Conservation (phyloP, 1,140 invertebrate genomes). For the Coenobita brevimanus region DNA sequence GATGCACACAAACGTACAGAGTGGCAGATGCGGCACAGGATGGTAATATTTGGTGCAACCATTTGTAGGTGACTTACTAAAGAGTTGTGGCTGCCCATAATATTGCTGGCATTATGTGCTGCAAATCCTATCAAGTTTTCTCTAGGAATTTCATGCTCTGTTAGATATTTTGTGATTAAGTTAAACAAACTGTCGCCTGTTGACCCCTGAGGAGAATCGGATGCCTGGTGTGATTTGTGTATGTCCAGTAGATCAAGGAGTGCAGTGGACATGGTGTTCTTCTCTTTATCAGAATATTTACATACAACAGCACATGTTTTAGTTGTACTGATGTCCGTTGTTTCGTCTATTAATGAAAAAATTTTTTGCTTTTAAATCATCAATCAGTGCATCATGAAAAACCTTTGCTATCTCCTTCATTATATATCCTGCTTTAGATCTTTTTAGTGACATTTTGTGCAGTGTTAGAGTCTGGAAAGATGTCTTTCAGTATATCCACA, state of each 20-base stretch:
- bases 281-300: not conserved
- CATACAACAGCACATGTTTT: not conserved
- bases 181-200: constrained; percentile 15
- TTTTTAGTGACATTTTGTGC: not conserved
- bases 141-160: not conserved
- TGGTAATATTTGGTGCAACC: constrained; percentile 1
- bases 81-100: constrained; percentile 9
- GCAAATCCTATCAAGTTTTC: constrained; percentile 20
- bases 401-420: not conserved
- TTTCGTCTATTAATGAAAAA: constrained; percentile 33
- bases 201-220: not conserved
- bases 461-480: not conserved
- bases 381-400: not conserved
- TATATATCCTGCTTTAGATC: not conserved
- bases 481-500: not conserved
- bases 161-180: not conserved
- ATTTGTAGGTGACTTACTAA: not conserved
- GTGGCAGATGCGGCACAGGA: constrained; percentile 2
- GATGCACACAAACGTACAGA: not conserved
- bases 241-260: not conserved
- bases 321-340: constrained; percentile 19
- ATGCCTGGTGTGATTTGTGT: no score
- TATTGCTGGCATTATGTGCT: not conserved
- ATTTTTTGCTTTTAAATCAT: not conserved
- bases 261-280: not conserved